Conservation (phyloP, 1,140 invertebrate genomes). For the Globodera ellingtonae region DNA sequence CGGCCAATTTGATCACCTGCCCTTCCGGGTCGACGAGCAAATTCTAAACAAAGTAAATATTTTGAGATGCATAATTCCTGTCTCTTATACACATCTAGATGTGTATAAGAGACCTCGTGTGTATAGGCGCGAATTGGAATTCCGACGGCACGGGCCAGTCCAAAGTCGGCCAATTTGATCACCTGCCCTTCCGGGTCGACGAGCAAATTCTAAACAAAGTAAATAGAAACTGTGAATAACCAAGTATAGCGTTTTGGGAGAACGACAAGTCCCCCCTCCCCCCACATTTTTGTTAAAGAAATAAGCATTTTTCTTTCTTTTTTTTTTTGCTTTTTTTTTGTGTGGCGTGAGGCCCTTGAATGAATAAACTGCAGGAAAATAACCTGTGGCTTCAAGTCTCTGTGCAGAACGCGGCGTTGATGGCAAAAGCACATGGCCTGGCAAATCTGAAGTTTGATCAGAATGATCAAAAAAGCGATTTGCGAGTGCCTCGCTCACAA, state of each 20-base stretch:
- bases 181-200: conserved; percentile 83
- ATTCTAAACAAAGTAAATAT: conserved; percentile 74
- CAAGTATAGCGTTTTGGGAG: no score
- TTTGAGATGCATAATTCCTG: no score
- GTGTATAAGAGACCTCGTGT: no score
- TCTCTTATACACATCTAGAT: no score
- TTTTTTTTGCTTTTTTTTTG: no score
- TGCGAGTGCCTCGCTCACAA: not conserved
- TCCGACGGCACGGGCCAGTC: conserved; percentile 91
- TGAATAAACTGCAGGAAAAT: no score
- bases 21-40: conserved; percentile 84
- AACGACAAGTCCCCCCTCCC: no score
- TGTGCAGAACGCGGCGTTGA: conserved; percentile 86
- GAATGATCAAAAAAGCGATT: not conserved
- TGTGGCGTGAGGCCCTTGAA: no score
- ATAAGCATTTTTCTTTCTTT: no score
- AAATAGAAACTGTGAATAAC: no score
- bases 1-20: conserved; percentile 90
- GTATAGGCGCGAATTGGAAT: conserved; percentile 91
- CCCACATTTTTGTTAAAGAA: no score
- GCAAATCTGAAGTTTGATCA: conserved; percentile 76
- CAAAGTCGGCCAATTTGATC: conserved; percentile 99
- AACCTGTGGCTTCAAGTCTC: conserved; percentile 93
- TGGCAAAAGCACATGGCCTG: conserved; percentile 93
- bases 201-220: conserved; percentile 74